Percentiles rank a stretch among this genome's conserved stretches.
phyloP scores from a whole-genome alignment of 2,888 invertebrate species.

The Dryadula phaetusa region DNA sequence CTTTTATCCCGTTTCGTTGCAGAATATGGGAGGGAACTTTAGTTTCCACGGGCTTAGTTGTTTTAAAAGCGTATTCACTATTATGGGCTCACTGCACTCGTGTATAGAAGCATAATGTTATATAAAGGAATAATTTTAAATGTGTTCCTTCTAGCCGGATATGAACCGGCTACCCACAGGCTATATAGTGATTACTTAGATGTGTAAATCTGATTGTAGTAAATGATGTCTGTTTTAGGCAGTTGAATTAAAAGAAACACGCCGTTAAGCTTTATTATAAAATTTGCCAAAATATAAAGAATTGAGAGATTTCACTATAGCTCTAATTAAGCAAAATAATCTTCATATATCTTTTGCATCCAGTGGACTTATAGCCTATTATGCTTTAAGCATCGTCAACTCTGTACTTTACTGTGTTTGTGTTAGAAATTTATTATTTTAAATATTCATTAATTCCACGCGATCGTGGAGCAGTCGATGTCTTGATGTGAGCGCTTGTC shows the following conservation, averaged over 20 bases:
- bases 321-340: too few species aligned
- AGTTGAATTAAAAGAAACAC: too few species aligned
- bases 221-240: too few species aligned
- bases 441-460: background rate
- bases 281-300: too few species aligned
- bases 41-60: slow-evolving; percentile 33
- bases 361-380: background rate
- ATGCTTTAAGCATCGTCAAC: background rate
- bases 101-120: background rate
- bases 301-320: too few species aligned
- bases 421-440: slow-evolving; percentile 3
- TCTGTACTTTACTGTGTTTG: slow-evolving; percentile 5
- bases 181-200: too few species aligned
- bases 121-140: background rate
- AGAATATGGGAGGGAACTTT: slow-evolving; percentile 36
- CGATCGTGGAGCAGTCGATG: background rate
- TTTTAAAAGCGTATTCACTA: slow-evolving; percentile 28
- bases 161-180: too few species aligned
- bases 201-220: too few species aligned
- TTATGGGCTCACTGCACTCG: slow-evolving; percentile 1
- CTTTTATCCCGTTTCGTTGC: slow-evolving; percentile 28
- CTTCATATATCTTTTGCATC: background rate
- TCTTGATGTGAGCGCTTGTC: background rate
- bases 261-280: too few species aligned
- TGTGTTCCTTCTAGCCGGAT: too few species aligned